These are phyloP conservation scores for Macaria liturata DNA, from an alignment of 2,888 invertebrate species.

Conservation along the genomic window DNA sequence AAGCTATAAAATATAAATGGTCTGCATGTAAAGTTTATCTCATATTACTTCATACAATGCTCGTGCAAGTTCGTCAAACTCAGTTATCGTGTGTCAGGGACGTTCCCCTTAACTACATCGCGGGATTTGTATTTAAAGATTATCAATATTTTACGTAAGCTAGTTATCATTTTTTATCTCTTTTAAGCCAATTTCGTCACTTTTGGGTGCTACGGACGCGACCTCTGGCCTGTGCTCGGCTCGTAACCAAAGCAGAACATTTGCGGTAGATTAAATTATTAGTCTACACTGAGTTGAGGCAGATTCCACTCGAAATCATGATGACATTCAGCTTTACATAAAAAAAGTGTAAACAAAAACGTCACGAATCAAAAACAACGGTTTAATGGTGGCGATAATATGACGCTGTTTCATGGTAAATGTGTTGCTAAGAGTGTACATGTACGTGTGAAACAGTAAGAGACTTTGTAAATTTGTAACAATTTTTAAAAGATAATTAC, in stretches of 20 bases:
- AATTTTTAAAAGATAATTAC: too few species aligned
- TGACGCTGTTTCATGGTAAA: not conserved
- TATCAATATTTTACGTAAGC: conserved; percentile 41
- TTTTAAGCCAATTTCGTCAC: conserved; percentile 48
- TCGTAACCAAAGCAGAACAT: conserved; percentile 23
- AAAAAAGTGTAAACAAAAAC: conserved; percentile 12
- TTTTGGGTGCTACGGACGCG: conserved; percentile 40
- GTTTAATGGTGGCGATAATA: not conserved
- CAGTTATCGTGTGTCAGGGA: conserved; percentile 39
- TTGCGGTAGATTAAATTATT: conserved; percentile 20
- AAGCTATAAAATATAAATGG: not conserved
- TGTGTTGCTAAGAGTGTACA: too few species aligned
- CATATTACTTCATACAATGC: not conserved
- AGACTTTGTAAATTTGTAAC: too few species aligned
- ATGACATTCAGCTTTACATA: conserved; percentile 10
- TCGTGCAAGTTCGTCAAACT: conserved; percentile 29
- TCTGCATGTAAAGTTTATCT: too few species aligned
- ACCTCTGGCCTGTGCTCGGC: conserved; percentile 34
- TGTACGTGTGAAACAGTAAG: too few species aligned
- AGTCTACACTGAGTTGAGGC: conserved; percentile 21
- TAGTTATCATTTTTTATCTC: conserved; percentile 42
- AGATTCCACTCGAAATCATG: conserved; percentile 14
- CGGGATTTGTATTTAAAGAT: conserved; percentile 34
- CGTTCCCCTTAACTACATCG: conserved; percentile 17
- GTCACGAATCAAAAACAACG: conserved; percentile 11